Percentiles rank a stretch among this genome's conserved stretches.
phyloP scores from a whole-genome alignment of 2,113 vertebrate genomes.

The Chloroceryle aenea region DNA sequence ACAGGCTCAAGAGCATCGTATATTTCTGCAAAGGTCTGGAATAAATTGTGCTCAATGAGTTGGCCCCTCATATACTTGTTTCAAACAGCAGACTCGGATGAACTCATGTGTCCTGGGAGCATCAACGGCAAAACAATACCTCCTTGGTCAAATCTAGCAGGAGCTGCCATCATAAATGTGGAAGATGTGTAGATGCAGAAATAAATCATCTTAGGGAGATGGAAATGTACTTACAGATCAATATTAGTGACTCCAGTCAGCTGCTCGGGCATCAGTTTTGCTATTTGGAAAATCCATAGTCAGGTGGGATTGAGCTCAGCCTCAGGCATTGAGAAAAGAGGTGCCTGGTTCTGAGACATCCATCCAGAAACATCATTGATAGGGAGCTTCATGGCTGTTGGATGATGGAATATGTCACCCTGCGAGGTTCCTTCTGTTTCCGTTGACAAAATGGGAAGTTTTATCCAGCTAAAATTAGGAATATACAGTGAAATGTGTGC shows the following conservation, averaged over 20 bases:
- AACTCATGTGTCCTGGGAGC: neutral
- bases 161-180: slow-evolving; percentile 10
- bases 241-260: neutral
- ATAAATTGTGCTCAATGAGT: slow-evolving; percentile 68
- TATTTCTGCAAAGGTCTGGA: slow-evolving; percentile 69
- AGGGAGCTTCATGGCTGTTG: neutral
- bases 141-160: neutral
- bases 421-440: neutral
- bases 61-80: slow-evolving; percentile 50
- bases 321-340: neutral
- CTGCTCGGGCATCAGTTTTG: neutral
- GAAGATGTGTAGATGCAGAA: neutral
- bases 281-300: neutral
- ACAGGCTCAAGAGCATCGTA: slow-evolving; percentile 55
- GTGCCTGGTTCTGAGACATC: neutral
- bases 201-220: neutral
- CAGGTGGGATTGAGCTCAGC: too few species aligned
- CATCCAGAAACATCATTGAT: neutral
- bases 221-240: neutral
- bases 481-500: neutral
- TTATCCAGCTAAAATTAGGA: neutral
- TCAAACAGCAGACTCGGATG: slow-evolving; percentile 16
- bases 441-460: neutral
- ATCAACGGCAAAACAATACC: neutral
- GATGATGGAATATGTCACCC: fast-evolving